Base-by-base conservation (phyloP, 1,140 invertebrate species). In the Tetramorium alpestre region DNA sequence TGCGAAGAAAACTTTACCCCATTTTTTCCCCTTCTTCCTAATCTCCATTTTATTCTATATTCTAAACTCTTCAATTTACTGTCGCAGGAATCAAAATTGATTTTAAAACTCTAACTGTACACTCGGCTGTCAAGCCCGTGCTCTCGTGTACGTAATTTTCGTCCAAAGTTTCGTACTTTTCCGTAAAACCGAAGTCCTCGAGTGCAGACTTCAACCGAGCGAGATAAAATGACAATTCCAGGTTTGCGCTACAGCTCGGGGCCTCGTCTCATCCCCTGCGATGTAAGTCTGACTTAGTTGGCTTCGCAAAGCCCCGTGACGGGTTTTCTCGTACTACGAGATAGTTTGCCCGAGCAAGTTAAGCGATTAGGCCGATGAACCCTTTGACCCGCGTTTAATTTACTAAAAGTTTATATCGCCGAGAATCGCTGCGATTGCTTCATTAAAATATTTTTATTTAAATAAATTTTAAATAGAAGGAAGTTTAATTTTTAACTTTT, bases 281-380 rank as follows among this genome's bases (percentile, higher is more conserved):
- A 41, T 22, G 58, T 62, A 60, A 82, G 65, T 77, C 85, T 84
- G 84, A 92, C 85, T 81, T 92, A 72, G 85, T 82, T 85, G 91
- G 90, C 91, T 90, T 92, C 90, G 47, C 65, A 89, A 91, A 92
- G 76, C 86, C 62, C 86, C 65, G 88, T 44, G 88, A 87, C 82
- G 54, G 77, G 77, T 33, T 56, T 70, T 72, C 44, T 16, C 22
- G 16, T n/a, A 44, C 22, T 76, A 62, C 80, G 44, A 13, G 38
- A 81, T 72, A 69, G 85, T 76, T 91, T 86, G 49, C 86, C 90
- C 80, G 85, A 89, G 41, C 87, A 86, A 88, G 85, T 91, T 92
- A 91, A 77, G 78, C 86, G 89, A 92, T 91, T 91, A 92, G 58
- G 41, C 60, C 73, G 56, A 58, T 51, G 64, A 78, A 87, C 78